Percentiles rank a stretch among this genome's conserved stretches.
phyloP scores from a whole-genome alignment of 2,888 invertebrate genomes.

The Neocrepidodera transversa region DNA sequence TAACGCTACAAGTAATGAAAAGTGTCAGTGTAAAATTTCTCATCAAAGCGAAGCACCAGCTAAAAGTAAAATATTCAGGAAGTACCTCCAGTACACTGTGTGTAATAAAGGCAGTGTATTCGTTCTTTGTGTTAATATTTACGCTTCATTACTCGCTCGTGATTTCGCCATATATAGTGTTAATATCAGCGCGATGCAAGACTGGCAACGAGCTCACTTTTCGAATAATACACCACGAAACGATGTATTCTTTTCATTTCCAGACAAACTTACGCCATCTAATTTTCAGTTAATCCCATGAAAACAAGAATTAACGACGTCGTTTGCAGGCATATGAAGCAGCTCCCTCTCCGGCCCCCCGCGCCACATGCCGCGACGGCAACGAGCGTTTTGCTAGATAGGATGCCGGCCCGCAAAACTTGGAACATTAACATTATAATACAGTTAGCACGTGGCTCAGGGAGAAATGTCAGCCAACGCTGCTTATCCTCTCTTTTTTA shows the following conservation, averaged over 20 bases:
- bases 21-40: slow-evolving; percentile 25
- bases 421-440: slow-evolving; percentile 60
- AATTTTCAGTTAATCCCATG: slow-evolving; percentile 62
- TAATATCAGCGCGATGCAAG: slow-evolving; percentile 48
- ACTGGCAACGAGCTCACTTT: slow-evolving; percentile 54
- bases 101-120: slow-evolving; percentile 33
- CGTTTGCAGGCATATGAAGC: slow-evolving; percentile 61
- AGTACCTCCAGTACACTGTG: slow-evolving; percentile 30
- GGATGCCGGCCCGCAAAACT: slow-evolving; percentile 54
- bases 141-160: slow-evolving; percentile 52
- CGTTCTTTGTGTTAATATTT: slow-evolving; percentile 53
- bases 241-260: slow-evolving; percentile 60
- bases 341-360: slow-evolving; percentile 52
- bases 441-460: slow-evolving; percentile 57
- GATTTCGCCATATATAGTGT: slow-evolving; percentile 50
- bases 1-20: slow-evolving; percentile 11
- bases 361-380: slow-evolving; percentile 43
- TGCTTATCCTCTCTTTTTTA: slow-evolving; percentile 19
- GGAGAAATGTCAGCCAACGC: slow-evolving; percentile 28
- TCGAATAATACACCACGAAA: slow-evolving; percentile 58
- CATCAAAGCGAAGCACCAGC: slow-evolving; percentile 24
- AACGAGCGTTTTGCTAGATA: slow-evolving; percentile 49
- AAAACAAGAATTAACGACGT: slow-evolving; percentile 62
- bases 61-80: slow-evolving; percentile 36
- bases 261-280: slow-evolving; percentile 61